Percentiles rank a stretch among this genome's conserved stretches.
phyloP scores from a whole-genome alignment of 2,888 invertebrate genomes.

The Tetheella fluctuosa region DNA sequence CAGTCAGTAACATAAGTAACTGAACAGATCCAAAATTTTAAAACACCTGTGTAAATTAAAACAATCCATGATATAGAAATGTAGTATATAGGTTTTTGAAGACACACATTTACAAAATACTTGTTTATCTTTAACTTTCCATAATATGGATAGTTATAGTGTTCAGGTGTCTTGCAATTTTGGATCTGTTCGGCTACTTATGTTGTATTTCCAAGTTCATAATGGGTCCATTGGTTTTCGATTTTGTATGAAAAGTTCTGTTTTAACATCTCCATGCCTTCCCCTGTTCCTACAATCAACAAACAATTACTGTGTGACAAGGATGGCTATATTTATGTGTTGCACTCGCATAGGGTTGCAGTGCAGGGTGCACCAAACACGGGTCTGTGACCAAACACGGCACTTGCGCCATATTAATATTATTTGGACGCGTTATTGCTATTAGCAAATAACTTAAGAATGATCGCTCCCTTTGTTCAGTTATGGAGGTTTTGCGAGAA shows the following conservation, averaged over 20 bases:
- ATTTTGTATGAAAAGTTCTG: background rate
- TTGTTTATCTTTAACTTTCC: too few relatives aligned
- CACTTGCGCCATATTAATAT: slow-evolving; percentile 43
- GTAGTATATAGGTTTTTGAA: too few relatives aligned
- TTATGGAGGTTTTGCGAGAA: background rate
- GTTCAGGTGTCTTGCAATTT: too few relatives aligned
- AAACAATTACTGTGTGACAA: slow-evolving; percentile 18
- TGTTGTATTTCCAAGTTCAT: too few relatives aligned
- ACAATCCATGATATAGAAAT: too few relatives aligned
- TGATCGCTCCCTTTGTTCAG: background rate
- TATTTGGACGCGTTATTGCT: slow-evolving; percentile 26
- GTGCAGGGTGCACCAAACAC: slow-evolving; percentile 20
- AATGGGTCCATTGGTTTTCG: too few relatives aligned
- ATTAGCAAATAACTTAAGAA: background rate
- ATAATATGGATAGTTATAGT: too few relatives aligned
- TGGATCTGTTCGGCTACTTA: too few relatives aligned
- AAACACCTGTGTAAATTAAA: too few relatives aligned
- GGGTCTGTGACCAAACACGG: slow-evolving; percentile 18
- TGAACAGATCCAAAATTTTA: too few relatives aligned
- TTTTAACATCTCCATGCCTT: slow-evolving; percentile 30
- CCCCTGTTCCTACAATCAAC: slow-evolving; percentile 28
- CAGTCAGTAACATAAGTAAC: too few relatives aligned
- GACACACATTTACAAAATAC: too few relatives aligned
- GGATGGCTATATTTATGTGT: background rate
- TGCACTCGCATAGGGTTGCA: slow-evolving; percentile 18